Evolutionary conservation across 1,140 invertebrate species (phyloP).

Genomic region (Drosophila sp.): DNA sequence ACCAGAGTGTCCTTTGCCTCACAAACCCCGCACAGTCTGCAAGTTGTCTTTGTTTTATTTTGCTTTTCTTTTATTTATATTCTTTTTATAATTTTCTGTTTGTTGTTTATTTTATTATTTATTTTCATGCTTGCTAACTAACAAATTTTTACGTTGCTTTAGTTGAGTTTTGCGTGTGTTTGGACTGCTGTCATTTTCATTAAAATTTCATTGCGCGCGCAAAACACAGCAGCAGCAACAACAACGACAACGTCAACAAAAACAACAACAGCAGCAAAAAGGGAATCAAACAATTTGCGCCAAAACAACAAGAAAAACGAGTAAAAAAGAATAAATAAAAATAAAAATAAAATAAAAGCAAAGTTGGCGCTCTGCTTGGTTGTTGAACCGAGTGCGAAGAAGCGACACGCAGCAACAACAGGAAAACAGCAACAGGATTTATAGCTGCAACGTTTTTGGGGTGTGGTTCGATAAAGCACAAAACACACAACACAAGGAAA

Average conservation of each 20-base stretch:
- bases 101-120: constrained; percentile 62
- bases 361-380: constrained; percentile 51
- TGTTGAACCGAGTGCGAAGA: constrained; percentile 65
- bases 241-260: too few relatives aligned
- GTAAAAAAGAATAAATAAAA: constrained; percentile 5
- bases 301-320: constrained; percentile 34
- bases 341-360: constrained; percentile 27
- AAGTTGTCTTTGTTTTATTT: constrained; percentile 12
- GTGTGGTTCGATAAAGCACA: constrained; percentile 65
- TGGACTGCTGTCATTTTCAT: constrained; percentile 75
- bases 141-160: constrained; percentile 50
- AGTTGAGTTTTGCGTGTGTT: constrained; percentile 46
- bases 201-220: constrained; percentile 78
- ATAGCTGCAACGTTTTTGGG: constrained; percentile 52
- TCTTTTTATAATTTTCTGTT: too few relatives aligned
- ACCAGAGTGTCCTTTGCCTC: constrained; percentile 11
- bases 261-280: constrained; percentile 28
- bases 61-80: constrained; percentile 4
- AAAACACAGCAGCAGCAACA: constrained; percentile 46
- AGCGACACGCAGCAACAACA: constrained; percentile 25
- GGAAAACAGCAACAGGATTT: background rate
- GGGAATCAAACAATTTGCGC: constrained; percentile 49
- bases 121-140: constrained; percentile 51
- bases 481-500: constrained; percentile 73
- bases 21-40: constrained; percentile 9